Percentiles rank a stretch among this genome's conserved stretches.
Conservation (phyloP, 2,797 vertebrate genomes). For the Propithecus perrieri region DNA sequence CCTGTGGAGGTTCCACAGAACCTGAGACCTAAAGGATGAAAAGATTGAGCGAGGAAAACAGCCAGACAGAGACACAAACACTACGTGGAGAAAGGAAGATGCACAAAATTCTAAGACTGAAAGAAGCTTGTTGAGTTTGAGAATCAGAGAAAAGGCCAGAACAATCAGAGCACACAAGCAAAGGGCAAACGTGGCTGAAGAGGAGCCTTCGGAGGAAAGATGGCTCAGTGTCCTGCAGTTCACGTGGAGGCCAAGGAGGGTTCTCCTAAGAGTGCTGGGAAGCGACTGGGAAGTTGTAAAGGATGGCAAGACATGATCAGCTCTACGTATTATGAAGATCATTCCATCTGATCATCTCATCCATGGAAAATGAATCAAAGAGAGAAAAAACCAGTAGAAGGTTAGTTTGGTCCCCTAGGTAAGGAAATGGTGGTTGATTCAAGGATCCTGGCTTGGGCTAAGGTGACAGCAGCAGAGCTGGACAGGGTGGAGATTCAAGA, state of each 20-base stretch:
- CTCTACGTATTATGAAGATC: background rate
- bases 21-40: background rate
- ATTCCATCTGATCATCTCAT: background rate
- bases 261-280: no score
- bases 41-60: background rate
- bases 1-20: fast-evolving
- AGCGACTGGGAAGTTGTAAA: background rate
- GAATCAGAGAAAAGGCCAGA: background rate
- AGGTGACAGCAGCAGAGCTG: background rate
- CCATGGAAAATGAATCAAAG: background rate
- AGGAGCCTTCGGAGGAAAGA: no score
- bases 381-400: background rate
- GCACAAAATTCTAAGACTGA: background rate
- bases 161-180: background rate
- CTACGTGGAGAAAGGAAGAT: background rate
- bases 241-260: fast-evolving
- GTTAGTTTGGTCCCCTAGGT: background rate
- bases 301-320: background rate
- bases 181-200: background rate
- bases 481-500: background rate
- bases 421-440: background rate
- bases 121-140: background rate
- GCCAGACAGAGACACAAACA: background rate
- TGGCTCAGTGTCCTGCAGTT: fast-evolving
- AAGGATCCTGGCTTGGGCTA: background rate